A percentile compares a stretch with the other conserved stretches of the same genome.
Evolutionary conservation across 1,140 invertebrate species (phyloP).

Genomic region (Phthorimaea operculella): DNA sequence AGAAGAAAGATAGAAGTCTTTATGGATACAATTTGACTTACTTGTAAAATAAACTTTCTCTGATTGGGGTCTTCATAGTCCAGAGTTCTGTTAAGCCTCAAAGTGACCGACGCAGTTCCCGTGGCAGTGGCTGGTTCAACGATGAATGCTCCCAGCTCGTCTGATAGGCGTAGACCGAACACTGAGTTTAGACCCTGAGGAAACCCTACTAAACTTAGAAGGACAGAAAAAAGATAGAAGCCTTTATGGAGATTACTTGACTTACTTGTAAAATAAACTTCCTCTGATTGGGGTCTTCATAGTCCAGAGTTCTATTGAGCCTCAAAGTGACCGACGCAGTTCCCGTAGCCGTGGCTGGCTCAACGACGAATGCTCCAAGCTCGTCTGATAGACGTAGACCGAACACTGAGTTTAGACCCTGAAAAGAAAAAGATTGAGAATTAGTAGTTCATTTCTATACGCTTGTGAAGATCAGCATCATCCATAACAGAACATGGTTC

Average conservation of each 20-base stretch:
- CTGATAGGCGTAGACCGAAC: constrained; percentile 80
- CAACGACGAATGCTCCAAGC: constrained; percentile 81
- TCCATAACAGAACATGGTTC: too few relatives aligned
- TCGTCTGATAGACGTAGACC: constrained; percentile 78
- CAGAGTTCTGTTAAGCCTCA: constrained; percentile 83
- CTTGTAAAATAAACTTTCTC: constrained; percentile 88
- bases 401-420: constrained; percentile 87
- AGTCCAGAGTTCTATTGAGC: constrained; percentile 85
- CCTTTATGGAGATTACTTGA: too few relatives aligned
- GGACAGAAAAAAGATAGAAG: too few relatives aligned
- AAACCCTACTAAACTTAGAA: too few relatives aligned
- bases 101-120: constrained; percentile 83
- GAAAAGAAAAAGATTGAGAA: constrained; percentile 15
- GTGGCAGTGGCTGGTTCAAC: constrained; percentile 83
- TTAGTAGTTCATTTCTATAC: too few relatives aligned
- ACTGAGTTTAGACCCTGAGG: constrained; percentile 86
- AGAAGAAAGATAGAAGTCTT: too few relatives aligned
- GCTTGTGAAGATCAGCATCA: too few relatives aligned
- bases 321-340: constrained; percentile 84
- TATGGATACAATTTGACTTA: too few relatives aligned
- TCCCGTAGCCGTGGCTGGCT: constrained; percentile 81
- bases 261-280: constrained; percentile 89
- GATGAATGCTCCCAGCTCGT: constrained; percentile 78
- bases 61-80: constrained; percentile 95
- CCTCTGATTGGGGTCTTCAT: constrained; percentile 91